Evolutionary conservation across 1,140 invertebrate genomes (phyloP), one percentile per base, ranked within the genome.

Genomic region (Lamellibrachia luymesi): DNA sequence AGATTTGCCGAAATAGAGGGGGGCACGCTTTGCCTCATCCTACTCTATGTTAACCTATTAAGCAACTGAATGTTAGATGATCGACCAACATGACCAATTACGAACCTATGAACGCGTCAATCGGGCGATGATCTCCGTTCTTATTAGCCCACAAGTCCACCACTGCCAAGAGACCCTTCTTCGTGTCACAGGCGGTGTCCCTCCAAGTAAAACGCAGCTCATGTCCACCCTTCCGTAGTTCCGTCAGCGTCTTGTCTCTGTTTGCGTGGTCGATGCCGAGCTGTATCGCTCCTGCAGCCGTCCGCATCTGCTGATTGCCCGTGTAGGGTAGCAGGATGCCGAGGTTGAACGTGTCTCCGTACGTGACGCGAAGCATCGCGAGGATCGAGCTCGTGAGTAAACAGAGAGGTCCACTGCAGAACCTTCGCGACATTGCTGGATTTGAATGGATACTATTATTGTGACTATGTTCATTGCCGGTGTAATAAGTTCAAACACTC

Each of bases 81-180:
- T 38, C 38, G 38, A 38, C 38, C 1, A 38, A 38, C 38, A 0
- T 22, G 25, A 22, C 17, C 64, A 17, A 22, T 80, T 80, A 80
- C 91, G 91, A 13, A 51, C 91, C 91, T 91, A 91, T 91, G 91
- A 91, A 91, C 2, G 49, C 91, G n/a, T 91, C 64, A 80, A 80
- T 80, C 13, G 64, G 91, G 13, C 49, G 91, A n/a, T 51, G 7
- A 25, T 91, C 91, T 8, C 10, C 49, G 91, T 51, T 51, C 8
- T 17, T 50, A 13, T 50, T 91, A n/a, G 51, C 51, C 49, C 51
- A 91, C 25, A 91, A 17, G 91, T 91, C 91, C 22, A 91, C 91
- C 7, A n/a, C 17, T 22, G 49, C 91, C 25, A 50, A 17, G 2
- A 91, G 91, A 22, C 91, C 91, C 8, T 50, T 8, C 49, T 50